Evolutionary conservation across 2,113 vertebrate genomes (phyloP), one percentile per base, ranked within the genome.

Genomic region (Channa maculata): DNA sequence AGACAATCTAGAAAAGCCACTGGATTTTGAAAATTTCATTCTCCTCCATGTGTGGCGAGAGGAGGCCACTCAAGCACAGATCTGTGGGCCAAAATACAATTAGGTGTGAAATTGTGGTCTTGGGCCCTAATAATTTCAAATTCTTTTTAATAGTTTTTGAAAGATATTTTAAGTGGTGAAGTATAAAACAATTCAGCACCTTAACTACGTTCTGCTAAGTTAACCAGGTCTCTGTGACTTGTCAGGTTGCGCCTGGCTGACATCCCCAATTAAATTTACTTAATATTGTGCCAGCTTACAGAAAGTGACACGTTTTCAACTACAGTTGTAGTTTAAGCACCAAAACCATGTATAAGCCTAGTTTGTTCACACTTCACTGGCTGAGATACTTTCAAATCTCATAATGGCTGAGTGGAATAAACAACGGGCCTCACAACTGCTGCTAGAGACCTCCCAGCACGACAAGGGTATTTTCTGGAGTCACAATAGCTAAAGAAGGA

Each of bases 281-380:
- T 71, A 74, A 71, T 81, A 71, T 36, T 59, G 48, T 82, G 48
- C 53, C 75, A 65, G 37, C 59, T 41, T 9, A 75, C 45, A 65
- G 72, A 63, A 76, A 73, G 73, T 13, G 24, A 74, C 78, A 77
- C 58, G 80, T 82, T 82, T 87, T 45, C n/a, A 77, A 82, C 65
- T 53, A 66, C 58, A 72, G 80, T 87, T 84, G 62, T 82, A 71
- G 53, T 84, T 80, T 82, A 55, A 72, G 57, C 63, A 80, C 84
- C 79, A 72, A 84, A 82, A 79, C 82, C 34, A 65, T 85, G 54
- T 71, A 75, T 71, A 75, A 74, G 82, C 61, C 72, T 71, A 74
- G 46, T 65, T 53, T 50, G 58, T 75, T 87, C 71, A 86, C 77
- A 86, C 75, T 77, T 87, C 68, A 79, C 66, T 57, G 48, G 78